Percentiles rank a stretch among this genome's conserved stretches.
phyloP scores from a whole-genome alignment of 2,113 vertebrate genomes.

The Eubucco bourcierii region DNA sequence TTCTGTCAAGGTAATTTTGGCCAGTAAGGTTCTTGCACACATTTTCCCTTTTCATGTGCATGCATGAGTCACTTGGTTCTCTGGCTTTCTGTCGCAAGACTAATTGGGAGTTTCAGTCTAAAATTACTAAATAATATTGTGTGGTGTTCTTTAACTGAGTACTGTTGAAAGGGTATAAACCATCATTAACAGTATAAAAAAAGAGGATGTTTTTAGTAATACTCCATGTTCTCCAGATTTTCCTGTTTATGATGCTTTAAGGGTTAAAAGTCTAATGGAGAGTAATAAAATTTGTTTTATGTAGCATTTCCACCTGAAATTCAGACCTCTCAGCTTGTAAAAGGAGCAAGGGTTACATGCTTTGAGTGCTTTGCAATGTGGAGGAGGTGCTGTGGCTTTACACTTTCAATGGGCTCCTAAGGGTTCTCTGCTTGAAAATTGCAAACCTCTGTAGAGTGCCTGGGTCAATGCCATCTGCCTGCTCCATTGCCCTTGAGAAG shows the following conservation, averaged over 20 bases:
- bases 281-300: background rate
- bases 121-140: background rate
- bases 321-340: background rate
- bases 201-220: background rate
- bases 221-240: background rate
- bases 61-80: background rate
- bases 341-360: background rate
- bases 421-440: background rate
- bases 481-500: accelerated
- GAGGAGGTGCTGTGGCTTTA: background rate
- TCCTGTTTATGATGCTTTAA: background rate
- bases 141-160: background rate
- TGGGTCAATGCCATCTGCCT: background rate
- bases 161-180: background rate
- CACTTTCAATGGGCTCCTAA: background rate
- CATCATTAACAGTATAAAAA: background rate
- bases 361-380: background rate
- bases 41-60: background rate
- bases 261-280: background rate
- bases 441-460: background rate
- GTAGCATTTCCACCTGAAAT: background rate
- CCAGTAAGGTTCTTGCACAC: background rate
- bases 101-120: background rate
- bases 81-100: background rate
- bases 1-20: background rate